phyloP scores from a whole-genome alignment of 2,797 vertebrate species.

The Sebastes cheni region DNA sequence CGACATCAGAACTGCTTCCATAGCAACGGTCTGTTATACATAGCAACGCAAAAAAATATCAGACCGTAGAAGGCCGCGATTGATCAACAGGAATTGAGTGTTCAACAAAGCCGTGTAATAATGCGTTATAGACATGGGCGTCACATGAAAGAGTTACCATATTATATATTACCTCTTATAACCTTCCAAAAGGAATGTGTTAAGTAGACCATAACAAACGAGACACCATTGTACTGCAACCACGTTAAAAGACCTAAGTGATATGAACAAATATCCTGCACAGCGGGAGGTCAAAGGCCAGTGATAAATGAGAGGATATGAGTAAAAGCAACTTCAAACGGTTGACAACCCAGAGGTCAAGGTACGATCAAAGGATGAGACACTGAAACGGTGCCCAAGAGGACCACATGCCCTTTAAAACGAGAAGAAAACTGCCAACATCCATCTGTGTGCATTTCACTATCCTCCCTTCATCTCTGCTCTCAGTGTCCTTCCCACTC shows the following conservation, averaged over 20 bases:
- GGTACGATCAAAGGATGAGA: conserved; percentile 54
- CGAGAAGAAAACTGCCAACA: conserved; percentile 51
- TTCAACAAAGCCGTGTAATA: too few relatives aligned
- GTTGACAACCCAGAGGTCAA: conserved; percentile 50
- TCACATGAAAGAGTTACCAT: too few relatives aligned
- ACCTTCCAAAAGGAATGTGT: not conserved
- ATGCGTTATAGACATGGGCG: too few relatives aligned
- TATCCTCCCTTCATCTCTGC: conserved; percentile 45
- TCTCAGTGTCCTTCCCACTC: conserved; percentile 56
- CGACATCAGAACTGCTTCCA: too few relatives aligned
- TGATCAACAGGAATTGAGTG: too few relatives aligned
- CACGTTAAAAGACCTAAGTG: not conserved
- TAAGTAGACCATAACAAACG: not conserved
- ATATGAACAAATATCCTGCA: not conserved
- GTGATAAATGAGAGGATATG: conserved; percentile 10
- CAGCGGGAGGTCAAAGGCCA: conserved; percentile 30
- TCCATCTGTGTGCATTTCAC: conserved; percentile 60
- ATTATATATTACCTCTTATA: not conserved
- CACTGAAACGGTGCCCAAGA: conserved; percentile 41
- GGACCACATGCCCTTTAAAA: conserved; percentile 57
- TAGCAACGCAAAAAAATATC: too few relatives aligned
- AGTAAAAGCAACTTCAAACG: conserved; percentile 35
- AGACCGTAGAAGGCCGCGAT: too few relatives aligned
- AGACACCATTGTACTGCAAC: not conserved
- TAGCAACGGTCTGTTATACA: too few relatives aligned